Conservation (phyloP, 2,113 vertebrate genomes). For the Mesocricetus auratus region DNA sequence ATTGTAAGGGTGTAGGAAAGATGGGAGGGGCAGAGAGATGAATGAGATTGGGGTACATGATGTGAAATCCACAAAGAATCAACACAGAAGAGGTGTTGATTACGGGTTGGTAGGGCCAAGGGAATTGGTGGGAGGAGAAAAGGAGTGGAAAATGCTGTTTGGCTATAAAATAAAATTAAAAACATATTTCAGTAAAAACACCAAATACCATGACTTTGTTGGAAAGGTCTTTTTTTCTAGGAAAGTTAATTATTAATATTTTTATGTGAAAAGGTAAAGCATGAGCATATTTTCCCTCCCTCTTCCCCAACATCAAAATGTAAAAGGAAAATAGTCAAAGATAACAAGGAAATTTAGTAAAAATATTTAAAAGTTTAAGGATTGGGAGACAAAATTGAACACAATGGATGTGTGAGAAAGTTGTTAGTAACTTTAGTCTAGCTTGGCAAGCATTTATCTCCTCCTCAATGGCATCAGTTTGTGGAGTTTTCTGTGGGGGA, state of each 20-base stretch:
- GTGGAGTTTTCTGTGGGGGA: not conserved
- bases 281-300: not conserved
- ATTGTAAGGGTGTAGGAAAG: too few species aligned
- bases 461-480: not conserved
- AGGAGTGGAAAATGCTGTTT: not conserved
- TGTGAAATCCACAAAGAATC: too few species aligned
- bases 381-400: conserved; percentile 29
- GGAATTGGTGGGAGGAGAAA: not conserved
- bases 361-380: conserved; percentile 59
- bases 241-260: conserved; percentile 75
- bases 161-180: not conserved
- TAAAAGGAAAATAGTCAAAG: conserved; percentile 53
- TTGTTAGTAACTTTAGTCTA: not conserved
- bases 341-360: conserved; percentile 55
- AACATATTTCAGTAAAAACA: conserved; percentile 15
- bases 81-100: not conserved
- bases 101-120: not conserved
- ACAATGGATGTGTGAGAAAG: not conserved
- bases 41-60: too few species aligned
- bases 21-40: too few species aligned
- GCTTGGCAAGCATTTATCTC: not conserved
- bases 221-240: conserved; percentile 11
- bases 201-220: not conserved
- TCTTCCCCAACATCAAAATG: conserved; percentile 37
- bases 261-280: conserved; percentile 61